These are phyloP conservation scores for Gonatopus flavifemur DNA, from an alignment of 1,140 invertebrate species.

Conservation along the genomic window DNA sequence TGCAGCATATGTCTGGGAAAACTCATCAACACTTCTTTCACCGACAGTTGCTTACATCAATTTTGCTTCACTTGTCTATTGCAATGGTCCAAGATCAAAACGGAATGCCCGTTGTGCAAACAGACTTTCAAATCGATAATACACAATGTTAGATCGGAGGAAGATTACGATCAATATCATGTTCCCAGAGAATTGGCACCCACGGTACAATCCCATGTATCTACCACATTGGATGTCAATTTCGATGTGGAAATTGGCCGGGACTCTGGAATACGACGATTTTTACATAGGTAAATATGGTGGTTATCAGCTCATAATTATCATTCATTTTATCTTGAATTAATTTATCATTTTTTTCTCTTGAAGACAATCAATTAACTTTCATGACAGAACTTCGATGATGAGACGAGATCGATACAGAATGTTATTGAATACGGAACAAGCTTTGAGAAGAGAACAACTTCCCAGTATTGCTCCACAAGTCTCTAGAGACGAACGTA, in stretches of 20 bases:
- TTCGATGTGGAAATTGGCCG: conserved; percentile 22
- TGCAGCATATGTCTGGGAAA: conserved; percentile 91
- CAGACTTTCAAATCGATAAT: conserved; percentile 88
- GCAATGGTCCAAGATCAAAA: conserved; percentile 94
- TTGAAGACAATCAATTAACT: background rate
- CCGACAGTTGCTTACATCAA: conserved; percentile 88
- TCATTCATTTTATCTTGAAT: background rate
- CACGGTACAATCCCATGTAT: conserved; percentile 18
- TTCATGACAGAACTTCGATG: conserved; percentile 41
- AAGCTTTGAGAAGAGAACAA: conserved; percentile 39
- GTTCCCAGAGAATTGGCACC: conserved; percentile 52
- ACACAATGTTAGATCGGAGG: conserved; percentile 84
- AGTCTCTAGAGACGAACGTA: conserved; percentile 31
- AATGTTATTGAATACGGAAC: conserved; percentile 33
- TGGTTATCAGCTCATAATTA: background rate
- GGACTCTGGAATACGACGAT: conserved; percentile 21
- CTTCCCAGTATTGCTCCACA: conserved; percentile 27
- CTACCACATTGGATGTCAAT: conserved; percentile 27
- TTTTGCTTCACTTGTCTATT: conserved; percentile 92
- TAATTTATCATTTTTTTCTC: background rate
- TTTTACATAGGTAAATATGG: conserved; percentile 37
- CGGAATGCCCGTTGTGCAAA: conserved; percentile 93
- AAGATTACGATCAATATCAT: conserved; percentile 86
- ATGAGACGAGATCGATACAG: conserved; percentile 27
- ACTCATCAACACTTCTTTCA: conserved; percentile 85